phyloP scores from a whole-genome alignment of 2,888 invertebrate species.

The Gisinianus flammeolus region DNA sequence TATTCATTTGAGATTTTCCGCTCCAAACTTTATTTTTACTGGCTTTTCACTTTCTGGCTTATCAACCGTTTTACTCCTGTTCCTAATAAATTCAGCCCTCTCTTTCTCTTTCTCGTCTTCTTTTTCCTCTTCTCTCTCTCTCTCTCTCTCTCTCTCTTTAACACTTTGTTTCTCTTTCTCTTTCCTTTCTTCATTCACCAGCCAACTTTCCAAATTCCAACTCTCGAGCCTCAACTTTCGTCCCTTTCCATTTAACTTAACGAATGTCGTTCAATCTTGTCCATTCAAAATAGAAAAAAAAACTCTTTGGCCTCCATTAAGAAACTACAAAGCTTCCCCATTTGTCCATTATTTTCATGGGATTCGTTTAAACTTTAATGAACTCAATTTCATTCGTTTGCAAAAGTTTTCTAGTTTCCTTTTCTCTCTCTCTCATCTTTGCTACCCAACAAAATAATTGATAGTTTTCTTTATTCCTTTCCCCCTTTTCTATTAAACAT shows the following conservation, averaged over 20 bases:
- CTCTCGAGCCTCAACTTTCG: neutral
- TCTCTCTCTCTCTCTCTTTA: neutral
- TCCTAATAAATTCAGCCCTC: constrained; percentile 9
- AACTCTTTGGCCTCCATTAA: neutral
- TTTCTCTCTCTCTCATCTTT: neutral
- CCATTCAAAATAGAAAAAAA: neutral
- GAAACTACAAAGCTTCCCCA: no score
- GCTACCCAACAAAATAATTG: neutral
- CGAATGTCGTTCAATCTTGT: neutral
- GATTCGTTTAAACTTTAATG: no score
- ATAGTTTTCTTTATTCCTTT: neutral
- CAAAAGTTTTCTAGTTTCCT: no score
- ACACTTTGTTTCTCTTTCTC: neutral
- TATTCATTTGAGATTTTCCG: constrained; percentile 58
- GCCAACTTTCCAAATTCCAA: neutral
- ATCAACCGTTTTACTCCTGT: neutral
- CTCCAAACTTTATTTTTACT: constrained; percentile 46
- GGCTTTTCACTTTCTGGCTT: neutral
- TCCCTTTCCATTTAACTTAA: neutral
- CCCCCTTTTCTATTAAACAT: no score
- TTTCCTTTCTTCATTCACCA: neutral
- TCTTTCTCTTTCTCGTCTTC: neutral
- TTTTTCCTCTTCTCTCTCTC: neutral
- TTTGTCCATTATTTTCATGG: no score
- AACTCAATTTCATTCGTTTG: no score